Conservation (phyloP, 2,113 vertebrate species). For the Collichthys lucidus region DNA sequence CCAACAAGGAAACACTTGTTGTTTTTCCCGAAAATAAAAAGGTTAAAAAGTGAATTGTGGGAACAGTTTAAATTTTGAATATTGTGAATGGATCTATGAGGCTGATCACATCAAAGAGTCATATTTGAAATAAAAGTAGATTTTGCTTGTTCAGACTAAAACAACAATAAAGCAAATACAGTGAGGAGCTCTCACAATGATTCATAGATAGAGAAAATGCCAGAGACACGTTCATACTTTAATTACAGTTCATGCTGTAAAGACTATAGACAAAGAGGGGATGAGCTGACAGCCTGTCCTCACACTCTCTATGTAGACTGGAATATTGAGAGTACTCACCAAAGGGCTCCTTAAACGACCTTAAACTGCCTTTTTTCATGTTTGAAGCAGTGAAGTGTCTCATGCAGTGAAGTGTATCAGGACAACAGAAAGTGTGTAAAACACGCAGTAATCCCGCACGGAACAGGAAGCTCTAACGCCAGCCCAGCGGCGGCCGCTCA, state of each 20-base stretch:
- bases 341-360: slow-evolving; percentile 70
- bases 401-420: not conserved
- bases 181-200: not conserved
- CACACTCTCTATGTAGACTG: not conserved
- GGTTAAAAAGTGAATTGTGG: no score
- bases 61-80: not conserved
- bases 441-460: not conserved
- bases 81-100: not conserved
- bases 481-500: slow-evolving; percentile 41
- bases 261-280: not conserved
- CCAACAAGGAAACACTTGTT: not conserved
- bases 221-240: no score
- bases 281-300: no score
- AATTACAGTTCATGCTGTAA: not conserved
- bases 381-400: slow-evolving; percentile 36
- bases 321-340: slow-evolving; percentile 69
- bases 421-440: no score
- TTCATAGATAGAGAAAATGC: no score
- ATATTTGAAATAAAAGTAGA: not conserved
- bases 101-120: not conserved
- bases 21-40: not conserved
- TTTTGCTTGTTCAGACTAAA: not conserved
- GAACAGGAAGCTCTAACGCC: not conserved
- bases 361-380: slow-evolving; percentile 75
- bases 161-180: not conserved